Base-by-base conservation (phyloP, 2,797 vertebrate genomes). In the Danionella dracula region DNA sequence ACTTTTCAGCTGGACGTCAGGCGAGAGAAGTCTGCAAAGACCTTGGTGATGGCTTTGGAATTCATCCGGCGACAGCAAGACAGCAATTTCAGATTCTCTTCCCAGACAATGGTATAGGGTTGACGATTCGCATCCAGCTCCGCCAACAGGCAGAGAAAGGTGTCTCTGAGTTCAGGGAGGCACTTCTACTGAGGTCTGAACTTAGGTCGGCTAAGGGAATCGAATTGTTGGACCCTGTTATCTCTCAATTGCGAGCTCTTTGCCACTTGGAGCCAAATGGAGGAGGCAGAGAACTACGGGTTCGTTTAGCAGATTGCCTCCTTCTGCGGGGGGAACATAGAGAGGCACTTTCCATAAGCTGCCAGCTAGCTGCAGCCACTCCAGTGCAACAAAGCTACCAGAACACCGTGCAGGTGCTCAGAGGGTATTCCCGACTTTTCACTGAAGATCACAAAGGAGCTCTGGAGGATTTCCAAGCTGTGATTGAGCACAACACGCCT, bases 231-330 rank as follows among this genome's bases (percentile, higher is more conserved):
- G 85, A 88, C 48, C 86, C 92, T 0, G 88, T 88, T 8, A 80
- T 90, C 61, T 72, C 82, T 23, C 84, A 87, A 1, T 82, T 97
- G 50, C 82, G 85, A 21, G 84, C 95, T 27, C 86, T 97, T 56
- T 86, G 93, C 17, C 90, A 88, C 38, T 74, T 97, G 67, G 89
- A 92, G 53, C 74, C 89, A 0, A 71, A 83, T 0, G 83, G 74
- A 0, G 89, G 82, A 61, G 83, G 82, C 11, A 82, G 89, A 16
- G 92, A 91, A 55, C 83, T 94, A 55, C 80, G 88, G 0, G 83
- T 93, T 8, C 89, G 93, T 0, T 83, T 98, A 17, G 93, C 93
- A 0, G 95, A 98, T 35, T 93, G 92, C 75, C 89, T 93, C 8
- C 90, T 99, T 34, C 85, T 97, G 56, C 82, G 85, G 1, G 93